A percentile compares a stretch with the other conserved stretches of the same genome.
These are phyloP conservation scores for Sinopyrophorus schimmeli DNA, from an alignment of 2,888 invertebrate genomes.

Conservation along the genomic window DNA sequence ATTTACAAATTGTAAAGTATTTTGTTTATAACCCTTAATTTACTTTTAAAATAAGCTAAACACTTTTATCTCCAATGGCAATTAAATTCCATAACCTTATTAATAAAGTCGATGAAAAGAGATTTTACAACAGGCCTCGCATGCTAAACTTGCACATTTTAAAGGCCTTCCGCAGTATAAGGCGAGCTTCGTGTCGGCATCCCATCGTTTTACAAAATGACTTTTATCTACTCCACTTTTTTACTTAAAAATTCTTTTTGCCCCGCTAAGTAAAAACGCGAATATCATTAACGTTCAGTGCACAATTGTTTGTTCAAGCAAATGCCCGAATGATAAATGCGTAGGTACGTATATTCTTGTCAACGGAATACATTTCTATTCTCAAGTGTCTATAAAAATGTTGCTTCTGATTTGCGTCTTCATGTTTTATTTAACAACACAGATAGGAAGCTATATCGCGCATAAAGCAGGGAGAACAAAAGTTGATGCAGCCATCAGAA, in stretches of 20 bases:
- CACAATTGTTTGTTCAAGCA: conserved; percentile 1
- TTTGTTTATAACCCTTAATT: no score
- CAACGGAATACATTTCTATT: background rate
- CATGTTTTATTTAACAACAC: conserved; percentile 9
- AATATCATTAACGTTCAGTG: conserved; percentile 10
- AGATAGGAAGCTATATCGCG: no score
- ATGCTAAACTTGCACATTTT: conserved; percentile 13
- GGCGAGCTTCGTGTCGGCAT: conserved; percentile 14
- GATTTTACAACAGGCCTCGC: conserved; percentile 13
- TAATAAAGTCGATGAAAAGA: no score
- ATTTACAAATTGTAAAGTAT: no score
- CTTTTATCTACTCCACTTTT: no score
- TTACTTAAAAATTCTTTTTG: no score
- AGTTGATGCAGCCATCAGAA: conserved; percentile 7
- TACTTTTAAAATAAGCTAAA: no score
- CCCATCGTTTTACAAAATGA: conserved; percentile 6
- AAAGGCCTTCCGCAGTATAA: conserved; percentile 13
- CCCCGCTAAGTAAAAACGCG: no score
- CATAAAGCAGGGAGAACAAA: no score
- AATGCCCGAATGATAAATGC: conserved; percentile 1
- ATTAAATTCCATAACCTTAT: no score
- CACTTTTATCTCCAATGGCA: no score
- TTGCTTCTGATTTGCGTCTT: background rate
- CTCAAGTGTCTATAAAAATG: conserved; percentile 1
- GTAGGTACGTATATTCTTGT: conserved; percentile 8